Conservation (phyloP, 2,888 invertebrate species). For the Sphinx pinastri region DNA sequence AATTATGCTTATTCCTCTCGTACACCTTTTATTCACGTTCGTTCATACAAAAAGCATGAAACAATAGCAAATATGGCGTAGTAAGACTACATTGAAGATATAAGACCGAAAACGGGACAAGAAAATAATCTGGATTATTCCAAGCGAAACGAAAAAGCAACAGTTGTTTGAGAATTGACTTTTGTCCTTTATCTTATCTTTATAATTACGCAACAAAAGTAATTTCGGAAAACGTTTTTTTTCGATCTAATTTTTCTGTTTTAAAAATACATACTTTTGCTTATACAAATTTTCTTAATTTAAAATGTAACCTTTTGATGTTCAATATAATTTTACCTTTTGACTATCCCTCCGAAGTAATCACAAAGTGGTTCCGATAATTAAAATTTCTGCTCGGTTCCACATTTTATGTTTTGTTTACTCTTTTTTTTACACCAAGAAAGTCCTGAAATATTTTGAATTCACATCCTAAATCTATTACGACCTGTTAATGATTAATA, state of each 20-base stretch:
- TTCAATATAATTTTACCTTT: slow-evolving; percentile 4
- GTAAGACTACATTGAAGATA: neutral
- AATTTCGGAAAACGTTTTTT: neutral
- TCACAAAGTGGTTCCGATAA: neutral
- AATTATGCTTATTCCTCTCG: slow-evolving; percentile 52
- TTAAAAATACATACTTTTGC: neutral
- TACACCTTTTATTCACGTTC: slow-evolving; percentile 38
- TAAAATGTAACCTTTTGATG: slow-evolving; percentile 4
- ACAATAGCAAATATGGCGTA: neutral
- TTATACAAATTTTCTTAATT: neutral
- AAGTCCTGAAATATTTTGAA: neutral
- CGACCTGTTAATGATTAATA: too few species aligned
- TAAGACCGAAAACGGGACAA: neutral
- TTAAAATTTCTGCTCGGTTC: neutral
- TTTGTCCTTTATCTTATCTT: neutral
- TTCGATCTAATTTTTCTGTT: neutral
- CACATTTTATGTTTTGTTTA: neutral
- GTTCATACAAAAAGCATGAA: slow-evolving; percentile 19
- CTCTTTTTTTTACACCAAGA: neutral
- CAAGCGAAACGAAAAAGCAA: neutral
- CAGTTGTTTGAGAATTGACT: neutral
- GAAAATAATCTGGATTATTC: neutral
- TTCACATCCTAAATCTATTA: too few species aligned
- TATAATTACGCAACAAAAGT: slow-evolving; percentile 1
- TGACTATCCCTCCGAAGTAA: neutral